Conservation (phyloP, 2,888 invertebrate genomes). For the Conistra vaccinii region DNA sequence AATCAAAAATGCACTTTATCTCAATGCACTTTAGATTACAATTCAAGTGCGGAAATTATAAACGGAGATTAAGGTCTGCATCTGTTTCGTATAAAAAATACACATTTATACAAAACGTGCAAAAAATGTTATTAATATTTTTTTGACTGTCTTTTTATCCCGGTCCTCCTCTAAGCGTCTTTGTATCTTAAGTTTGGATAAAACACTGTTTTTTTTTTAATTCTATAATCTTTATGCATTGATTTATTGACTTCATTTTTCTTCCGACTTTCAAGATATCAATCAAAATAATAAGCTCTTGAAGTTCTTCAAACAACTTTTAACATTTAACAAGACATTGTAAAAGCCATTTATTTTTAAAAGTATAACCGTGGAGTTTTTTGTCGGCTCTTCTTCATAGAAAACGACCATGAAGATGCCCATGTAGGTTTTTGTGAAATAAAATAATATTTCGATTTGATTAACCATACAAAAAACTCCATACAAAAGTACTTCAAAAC, state of each 20-base stretch:
- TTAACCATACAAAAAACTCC: background rate
- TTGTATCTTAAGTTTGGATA: constrained; percentile 16
- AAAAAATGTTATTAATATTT: constrained; percentile 64
- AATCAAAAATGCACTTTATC: constrained; percentile 53
- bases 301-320: background rate
- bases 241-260: background rate
- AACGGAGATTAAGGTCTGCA: constrained; percentile 61
- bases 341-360: too few species aligned
- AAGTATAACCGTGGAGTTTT: too few species aligned
- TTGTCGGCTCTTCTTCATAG: too few species aligned
- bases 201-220: constrained; percentile 5
- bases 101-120: constrained; percentile 65
- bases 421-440: too few species aligned
- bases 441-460: too few species aligned
- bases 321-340: too few species aligned
- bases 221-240: background rate
- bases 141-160: constrained; percentile 42
- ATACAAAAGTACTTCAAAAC: background rate
- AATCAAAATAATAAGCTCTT: background rate
- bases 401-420: too few species aligned
- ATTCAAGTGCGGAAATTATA: constrained; percentile 29
- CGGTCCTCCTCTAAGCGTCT: constrained; percentile 26
- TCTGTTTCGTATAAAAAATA: constrained; percentile 69
- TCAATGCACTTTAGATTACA: constrained; percentile 38
- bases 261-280: background rate